Evolutionary conservation across 2,113 vertebrate species (phyloP).

Genomic region (Osmerus eperlanus): DNA sequence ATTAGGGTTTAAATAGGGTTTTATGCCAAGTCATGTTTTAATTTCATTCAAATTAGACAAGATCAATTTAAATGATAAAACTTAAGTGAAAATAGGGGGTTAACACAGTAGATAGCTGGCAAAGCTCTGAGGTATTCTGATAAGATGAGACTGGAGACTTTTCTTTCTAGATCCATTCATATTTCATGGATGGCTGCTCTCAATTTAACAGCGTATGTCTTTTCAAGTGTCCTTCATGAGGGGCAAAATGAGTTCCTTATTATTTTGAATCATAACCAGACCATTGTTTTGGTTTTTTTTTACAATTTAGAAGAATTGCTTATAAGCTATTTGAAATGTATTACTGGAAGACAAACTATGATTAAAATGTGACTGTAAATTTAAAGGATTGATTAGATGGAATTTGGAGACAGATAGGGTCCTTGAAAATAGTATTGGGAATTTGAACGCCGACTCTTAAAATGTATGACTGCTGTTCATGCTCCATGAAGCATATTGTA

Average conservation of each 20-base stretch:
- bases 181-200: neutral
- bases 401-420: too few relatives aligned
- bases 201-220: neutral
- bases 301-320: neutral
- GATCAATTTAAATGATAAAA: neutral
- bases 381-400: too few relatives aligned
- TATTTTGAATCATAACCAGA: neutral
- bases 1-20: too few relatives aligned
- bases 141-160: neutral
- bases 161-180: slow-evolving; percentile 9
- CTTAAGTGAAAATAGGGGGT: neutral
- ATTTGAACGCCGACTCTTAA: neutral
- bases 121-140: neutral
- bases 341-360: too few relatives aligned
- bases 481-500: neutral
- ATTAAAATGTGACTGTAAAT: too few relatives aligned
- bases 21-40: too few relatives aligned
- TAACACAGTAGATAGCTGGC: neutral
- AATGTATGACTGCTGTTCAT: neutral
- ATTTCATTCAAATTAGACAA: too few relatives aligned
- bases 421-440: neutral
- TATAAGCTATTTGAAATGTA: too few relatives aligned
- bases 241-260: neutral
- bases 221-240: slow-evolving; percentile 2
- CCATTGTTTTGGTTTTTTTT: neutral